phyloP scores from a whole-genome alignment of 2,113 vertebrate genomes.

The Tragelaphus imberbis region DNA sequence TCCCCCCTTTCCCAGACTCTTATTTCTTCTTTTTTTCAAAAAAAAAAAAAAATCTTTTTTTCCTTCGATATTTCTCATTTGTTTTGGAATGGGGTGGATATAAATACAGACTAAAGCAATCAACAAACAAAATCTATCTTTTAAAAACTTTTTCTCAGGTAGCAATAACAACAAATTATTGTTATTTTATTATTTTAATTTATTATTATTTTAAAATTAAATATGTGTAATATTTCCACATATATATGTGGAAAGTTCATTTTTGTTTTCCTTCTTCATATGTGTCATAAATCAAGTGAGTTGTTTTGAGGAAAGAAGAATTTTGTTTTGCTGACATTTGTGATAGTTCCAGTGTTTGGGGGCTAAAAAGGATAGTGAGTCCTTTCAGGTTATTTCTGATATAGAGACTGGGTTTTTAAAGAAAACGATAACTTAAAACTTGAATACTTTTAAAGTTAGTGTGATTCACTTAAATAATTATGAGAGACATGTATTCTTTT shows the following conservation, averaged over 20 bases:
- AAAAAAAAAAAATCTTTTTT: neutral
- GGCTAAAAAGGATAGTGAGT: neutral
- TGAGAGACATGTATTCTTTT: neutral
- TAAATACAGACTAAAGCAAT: conserved; percentile 38
- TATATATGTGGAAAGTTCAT: neutral
- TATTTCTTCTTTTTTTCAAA: neutral
- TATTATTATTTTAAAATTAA: neutral
- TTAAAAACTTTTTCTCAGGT: neutral
- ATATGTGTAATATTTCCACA: neutral
- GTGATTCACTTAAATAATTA: neutral
- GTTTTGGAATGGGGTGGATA: conserved; percentile 33
- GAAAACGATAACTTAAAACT: neutral
- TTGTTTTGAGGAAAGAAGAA: conserved; percentile 27
- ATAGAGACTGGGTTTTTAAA: conserved; percentile 18
- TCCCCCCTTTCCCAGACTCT: neutral
- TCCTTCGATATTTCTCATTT: conserved; percentile 27
- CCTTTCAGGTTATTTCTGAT: conserved; percentile 24
- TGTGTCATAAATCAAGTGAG: conserved; percentile 13
- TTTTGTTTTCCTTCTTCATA: neutral
- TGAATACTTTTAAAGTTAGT: neutral
- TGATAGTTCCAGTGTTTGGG: neutral
- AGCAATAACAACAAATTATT: conserved; percentile 11
- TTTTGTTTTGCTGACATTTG: conserved; percentile 13
- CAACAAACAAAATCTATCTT: conserved; percentile 28
- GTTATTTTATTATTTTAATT: neutral